Conservation (phyloP, 2,797 vertebrate genomes). For the Pangasius mekongensis region DNA sequence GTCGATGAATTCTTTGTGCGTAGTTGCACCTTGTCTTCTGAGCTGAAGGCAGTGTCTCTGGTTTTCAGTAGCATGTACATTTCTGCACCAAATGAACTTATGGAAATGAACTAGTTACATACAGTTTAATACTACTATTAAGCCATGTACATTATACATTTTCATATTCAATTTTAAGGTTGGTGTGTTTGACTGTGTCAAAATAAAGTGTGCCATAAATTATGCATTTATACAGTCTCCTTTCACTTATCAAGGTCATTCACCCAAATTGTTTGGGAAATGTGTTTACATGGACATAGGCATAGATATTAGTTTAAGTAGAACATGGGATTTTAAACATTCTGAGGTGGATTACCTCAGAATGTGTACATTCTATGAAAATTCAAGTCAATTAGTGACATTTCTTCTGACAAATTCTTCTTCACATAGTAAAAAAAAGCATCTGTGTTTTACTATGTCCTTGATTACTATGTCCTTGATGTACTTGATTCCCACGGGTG, state of each 20-base stretch:
- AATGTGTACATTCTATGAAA: not conserved
- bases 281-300: not conserved
- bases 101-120: not conserved
- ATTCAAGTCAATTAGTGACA: not conserved
- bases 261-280: not conserved
- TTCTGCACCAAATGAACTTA: not conserved
- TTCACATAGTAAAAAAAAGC: no score
- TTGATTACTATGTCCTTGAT: no score
- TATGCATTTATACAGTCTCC: not conserved
- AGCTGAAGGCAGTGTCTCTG: not conserved
- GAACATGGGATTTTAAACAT: not conserved
- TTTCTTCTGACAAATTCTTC: not conserved
- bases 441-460: not conserved
- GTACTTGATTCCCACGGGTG: not conserved
- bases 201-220: not conserved
- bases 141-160: no score
- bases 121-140: not conserved
- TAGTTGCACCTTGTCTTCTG: not conserved
- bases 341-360: not conserved
- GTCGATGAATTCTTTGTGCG: not conserved
- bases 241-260: not conserved
- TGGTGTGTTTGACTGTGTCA: not conserved
- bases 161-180: not conserved
- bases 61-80: not conserved
- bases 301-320: not conserved